Evolutionary conservation across 2,113 vertebrate genomes (phyloP).

Genomic region (Hydrolagus affinis): DNA sequence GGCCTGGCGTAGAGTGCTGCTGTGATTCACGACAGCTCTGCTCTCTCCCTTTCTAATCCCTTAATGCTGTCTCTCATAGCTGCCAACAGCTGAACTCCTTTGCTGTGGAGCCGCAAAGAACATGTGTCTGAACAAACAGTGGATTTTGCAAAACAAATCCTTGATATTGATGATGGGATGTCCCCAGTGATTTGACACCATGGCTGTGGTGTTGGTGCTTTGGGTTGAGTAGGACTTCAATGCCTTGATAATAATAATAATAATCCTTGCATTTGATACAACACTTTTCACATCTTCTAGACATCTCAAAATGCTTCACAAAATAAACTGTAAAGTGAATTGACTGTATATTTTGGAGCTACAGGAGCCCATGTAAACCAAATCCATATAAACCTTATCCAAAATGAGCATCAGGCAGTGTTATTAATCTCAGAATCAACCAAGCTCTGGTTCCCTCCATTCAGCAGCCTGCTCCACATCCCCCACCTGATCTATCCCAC

Average conservation of each 20-base stretch:
- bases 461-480: too few species aligned
- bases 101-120: constrained; percentile 12
- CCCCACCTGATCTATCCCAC: too few species aligned
- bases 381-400: neutral
- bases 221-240: neutral
- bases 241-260: too few species aligned
- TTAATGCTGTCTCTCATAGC: constrained; percentile 23
- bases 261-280: too few species aligned
- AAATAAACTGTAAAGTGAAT: too few species aligned
- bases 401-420: neutral
- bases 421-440: neutral
- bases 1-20: neutral
- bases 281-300: too few species aligned
- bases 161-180: constrained; percentile 9
- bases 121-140: constrained; percentile 28
- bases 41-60: constrained; percentile 15
- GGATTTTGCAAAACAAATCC: constrained; percentile 28
- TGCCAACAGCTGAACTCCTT: neutral
- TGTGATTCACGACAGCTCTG: constrained; percentile 18
- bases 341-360: too few species aligned
- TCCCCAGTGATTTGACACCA: neutral
- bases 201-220: neutral
- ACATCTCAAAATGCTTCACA: too few species aligned
- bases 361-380: too few species aligned
- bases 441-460: neutral